phyloP scores from a whole-genome alignment of 2,888 invertebrate species.

The Melieria picta region DNA sequence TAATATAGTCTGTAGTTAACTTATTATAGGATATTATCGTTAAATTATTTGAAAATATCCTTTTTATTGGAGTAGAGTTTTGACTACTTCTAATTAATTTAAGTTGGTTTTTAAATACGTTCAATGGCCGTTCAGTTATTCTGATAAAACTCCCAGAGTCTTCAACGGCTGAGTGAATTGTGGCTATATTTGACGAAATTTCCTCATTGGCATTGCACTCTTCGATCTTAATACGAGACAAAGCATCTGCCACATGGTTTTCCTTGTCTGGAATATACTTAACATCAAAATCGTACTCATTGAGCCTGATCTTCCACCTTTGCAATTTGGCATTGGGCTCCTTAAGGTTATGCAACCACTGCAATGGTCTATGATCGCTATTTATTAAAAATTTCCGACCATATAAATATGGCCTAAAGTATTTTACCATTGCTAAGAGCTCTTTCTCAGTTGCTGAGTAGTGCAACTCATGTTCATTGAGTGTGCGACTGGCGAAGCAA shows the following conservation, averaged over 20 bases:
- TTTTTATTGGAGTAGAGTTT: neutral
- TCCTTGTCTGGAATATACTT: slow-evolving; percentile 35
- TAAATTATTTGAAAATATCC: slow-evolving; percentile 26
- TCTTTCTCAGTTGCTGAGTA: slow-evolving; percentile 40
- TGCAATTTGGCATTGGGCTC: slow-evolving; percentile 30
- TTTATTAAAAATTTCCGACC: slow-evolving; percentile 33
- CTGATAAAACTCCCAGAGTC: slow-evolving; percentile 11
- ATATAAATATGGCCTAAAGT: slow-evolving; percentile 38
- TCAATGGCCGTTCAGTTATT: slow-evolving; percentile 11
- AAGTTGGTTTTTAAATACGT: slow-evolving; percentile 15
- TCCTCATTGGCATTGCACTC: slow-evolving; percentile 27
- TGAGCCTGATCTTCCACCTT: slow-evolving; percentile 36
- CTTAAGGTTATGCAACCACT: slow-evolving; percentile 28
- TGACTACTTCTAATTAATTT: slow-evolving; percentile 21
- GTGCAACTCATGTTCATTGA: slow-evolving; percentile 38
- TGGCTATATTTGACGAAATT: slow-evolving; percentile 12
- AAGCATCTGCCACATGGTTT: slow-evolving; percentile 34
- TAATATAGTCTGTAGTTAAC: slow-evolving; percentile 14
- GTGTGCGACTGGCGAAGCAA: slow-evolving; percentile 37
- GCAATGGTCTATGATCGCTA: slow-evolving; percentile 28
- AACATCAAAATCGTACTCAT: slow-evolving; percentile 37
- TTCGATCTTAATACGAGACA: slow-evolving; percentile 33
- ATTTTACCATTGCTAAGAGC: slow-evolving; percentile 34
- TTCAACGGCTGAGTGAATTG: slow-evolving; percentile 18
- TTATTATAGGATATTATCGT: slow-evolving; percentile 29